Evolutionary conservation across 2,113 vertebrate genomes (phyloP), one percentile per base, ranked within the genome.

Genomic region (Muntiacus reevesi): DNA sequence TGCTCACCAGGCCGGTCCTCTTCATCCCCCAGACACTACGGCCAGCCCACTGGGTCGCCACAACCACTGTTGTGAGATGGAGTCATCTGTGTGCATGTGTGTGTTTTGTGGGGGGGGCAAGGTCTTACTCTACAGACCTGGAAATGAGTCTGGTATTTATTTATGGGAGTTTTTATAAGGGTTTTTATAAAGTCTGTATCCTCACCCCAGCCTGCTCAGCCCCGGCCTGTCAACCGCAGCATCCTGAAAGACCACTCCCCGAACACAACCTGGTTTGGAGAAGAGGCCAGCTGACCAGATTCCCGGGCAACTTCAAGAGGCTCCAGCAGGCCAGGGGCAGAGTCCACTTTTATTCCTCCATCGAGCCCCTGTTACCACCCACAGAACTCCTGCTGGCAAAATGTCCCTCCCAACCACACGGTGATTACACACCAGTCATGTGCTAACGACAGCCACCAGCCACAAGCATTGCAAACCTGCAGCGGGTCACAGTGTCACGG

Each of bases 401-500:
- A 1, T 30, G 33, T 30, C 50, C n/a, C 82, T 52, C 50, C 60
- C 17, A 6, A 54, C 25, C 92, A 60, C 40, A n/a, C 8, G 74
- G 91, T 89, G 28, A 23, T 40, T 11, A 59, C 90, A 59, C 27
- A 47, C 30, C 89, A 60, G 76, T 59, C 83, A 52, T 54, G 76
- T 45, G 82, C 95, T 57, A 76, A 62, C 33, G 1, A 7, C 64
- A 13, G 28, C 40, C 89, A 36, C 33, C 43, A 57, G 45, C 86
- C 43, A 3, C 3, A 14, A 30, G 45, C 1, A 11, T 7, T 6
- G 8, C 27, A n/a, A 17, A 57, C 0, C 2, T 13, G 14, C 10
- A 0, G 25, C 2, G 0, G 89, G 59, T 64, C 87, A 43, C 55
- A 27, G 36, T 45, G 62, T 16, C 93, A 71, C 52, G 27, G 28